These are phyloP conservation scores for Philaenus spumarius DNA, from an alignment of 1,140 invertebrate species.

Conservation along the genomic window DNA sequence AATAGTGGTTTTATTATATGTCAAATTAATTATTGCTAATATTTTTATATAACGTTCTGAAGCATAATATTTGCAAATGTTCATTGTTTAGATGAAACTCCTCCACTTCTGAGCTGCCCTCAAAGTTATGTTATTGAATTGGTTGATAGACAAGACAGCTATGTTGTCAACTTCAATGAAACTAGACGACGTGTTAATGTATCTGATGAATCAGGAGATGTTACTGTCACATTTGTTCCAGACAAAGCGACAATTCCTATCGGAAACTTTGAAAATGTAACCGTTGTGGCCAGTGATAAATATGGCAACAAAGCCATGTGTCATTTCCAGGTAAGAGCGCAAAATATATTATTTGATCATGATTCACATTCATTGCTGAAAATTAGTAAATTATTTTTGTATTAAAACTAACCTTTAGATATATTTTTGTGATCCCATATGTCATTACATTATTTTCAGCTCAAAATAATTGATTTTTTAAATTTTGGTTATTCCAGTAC, in stretches of 20 bases:
- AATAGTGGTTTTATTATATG: too few species aligned
- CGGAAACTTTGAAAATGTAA: conserved; percentile 90
- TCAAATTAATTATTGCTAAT: neutral
- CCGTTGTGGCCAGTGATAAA: conserved; percentile 81
- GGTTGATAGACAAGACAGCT: conserved; percentile 82
- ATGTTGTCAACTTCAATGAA: conserved; percentile 89
- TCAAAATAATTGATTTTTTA: too few species aligned
- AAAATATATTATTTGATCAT: neutral
- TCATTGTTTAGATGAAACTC: conserved; percentile 66
- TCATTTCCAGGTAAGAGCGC: conserved; percentile 75
- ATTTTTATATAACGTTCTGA: too few species aligned
- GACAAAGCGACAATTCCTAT: conserved; percentile 81
- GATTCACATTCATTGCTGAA: neutral
- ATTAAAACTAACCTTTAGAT: neutral
- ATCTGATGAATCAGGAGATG: conserved; percentile 83
- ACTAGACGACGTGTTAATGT: conserved; percentile 78
- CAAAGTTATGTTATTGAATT: conserved; percentile 93
- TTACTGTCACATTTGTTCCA: conserved; percentile 74
- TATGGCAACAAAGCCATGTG: conserved; percentile 86
- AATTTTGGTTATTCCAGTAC: too few species aligned
- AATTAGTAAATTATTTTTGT: neutral
- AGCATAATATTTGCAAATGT: too few species aligned
- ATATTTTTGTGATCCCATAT: too few species aligned
- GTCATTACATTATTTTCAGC: too few species aligned
- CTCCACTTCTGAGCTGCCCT: conserved; percentile 88